Percentiles rank a stretch among this genome's conserved stretches.
These are phyloP conservation scores for Pollenia labialis DNA, from an alignment of 2,888 invertebrate genomes.

Conservation along the genomic window DNA sequence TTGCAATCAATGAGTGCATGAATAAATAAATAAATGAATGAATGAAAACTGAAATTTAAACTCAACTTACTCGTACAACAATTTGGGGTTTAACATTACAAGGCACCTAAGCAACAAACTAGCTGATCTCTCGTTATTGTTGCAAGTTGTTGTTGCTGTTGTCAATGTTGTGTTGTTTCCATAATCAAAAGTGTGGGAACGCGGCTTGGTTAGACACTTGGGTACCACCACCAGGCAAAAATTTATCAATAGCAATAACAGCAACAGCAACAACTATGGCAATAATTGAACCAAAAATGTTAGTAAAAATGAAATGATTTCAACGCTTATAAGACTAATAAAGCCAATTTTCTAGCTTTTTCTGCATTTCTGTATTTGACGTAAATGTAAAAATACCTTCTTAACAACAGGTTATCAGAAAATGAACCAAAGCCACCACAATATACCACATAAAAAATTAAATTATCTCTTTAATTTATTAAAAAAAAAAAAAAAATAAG, in stretches of 20 bases:
- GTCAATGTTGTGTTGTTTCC: neutral
- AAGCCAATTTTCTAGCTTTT: slow-evolving; percentile 54
- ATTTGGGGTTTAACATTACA: slow-evolving; percentile 57
- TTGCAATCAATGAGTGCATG: slow-evolving; percentile 63
- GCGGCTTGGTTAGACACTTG: slow-evolving; percentile 68
- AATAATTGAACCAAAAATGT: slow-evolving; percentile 38
- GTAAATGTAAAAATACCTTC: slow-evolving; percentile 59
- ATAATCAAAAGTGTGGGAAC: slow-evolving; percentile 71
- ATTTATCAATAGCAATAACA: slow-evolving; percentile 10
- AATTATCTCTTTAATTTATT: slow-evolving; percentile 14
- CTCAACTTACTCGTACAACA: slow-evolving; percentile 36
- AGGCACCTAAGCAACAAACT: slow-evolving; percentile 35
- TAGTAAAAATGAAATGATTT: slow-evolving; percentile 58
- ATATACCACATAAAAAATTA: slow-evolving; percentile 26
- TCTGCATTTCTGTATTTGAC: slow-evolving; percentile 19
- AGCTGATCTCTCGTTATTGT: slow-evolving; percentile 42
- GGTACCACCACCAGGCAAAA: slow-evolving; percentile 56
- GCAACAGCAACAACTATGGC: neutral
- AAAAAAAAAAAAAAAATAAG: slow-evolving; percentile 18
- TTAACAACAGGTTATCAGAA: slow-evolving; percentile 66
- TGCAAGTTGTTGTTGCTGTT: slow-evolving; percentile 25
- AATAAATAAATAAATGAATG: slow-evolving; percentile 56
- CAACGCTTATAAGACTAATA: slow-evolving; percentile 67
- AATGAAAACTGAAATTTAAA: slow-evolving; percentile 2
- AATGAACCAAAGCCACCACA: slow-evolving; percentile 52